Evolutionary conservation across 2,113 vertebrate species (phyloP).

Genomic region (Globicephala melas): DNA sequence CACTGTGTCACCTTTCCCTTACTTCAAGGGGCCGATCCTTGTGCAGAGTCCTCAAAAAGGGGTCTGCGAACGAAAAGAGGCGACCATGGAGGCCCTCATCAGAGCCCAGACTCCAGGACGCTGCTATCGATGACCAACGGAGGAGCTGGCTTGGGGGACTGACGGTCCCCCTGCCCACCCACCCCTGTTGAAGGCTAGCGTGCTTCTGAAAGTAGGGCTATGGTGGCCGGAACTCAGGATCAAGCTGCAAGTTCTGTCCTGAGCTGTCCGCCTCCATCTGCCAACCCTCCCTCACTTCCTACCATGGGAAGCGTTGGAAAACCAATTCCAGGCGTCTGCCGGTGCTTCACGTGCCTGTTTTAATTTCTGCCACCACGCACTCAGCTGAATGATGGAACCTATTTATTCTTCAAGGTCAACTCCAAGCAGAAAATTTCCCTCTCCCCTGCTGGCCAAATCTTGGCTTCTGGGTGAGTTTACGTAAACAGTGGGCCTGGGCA

Average conservation of each 20-base stretch:
- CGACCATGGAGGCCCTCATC: accelerated
- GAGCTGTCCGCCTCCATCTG: neutral
- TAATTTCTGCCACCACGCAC: neutral
- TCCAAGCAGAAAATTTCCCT: neutral
- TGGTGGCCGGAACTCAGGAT: neutral
- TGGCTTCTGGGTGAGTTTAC: neutral
- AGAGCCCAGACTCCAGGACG: neutral
- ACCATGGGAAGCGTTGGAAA: neutral
- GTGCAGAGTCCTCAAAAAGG: neutral
- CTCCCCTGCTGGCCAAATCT: neutral
- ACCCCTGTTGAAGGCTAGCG: neutral
- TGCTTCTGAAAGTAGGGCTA: neutral
- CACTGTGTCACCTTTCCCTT: accelerated
- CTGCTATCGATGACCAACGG: accelerated
- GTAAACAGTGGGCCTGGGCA: neutral
- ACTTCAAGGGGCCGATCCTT: neutral
- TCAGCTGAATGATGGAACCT: neutral
- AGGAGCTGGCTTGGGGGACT: accelerated
- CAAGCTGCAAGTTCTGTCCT: neutral
- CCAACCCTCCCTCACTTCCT: neutral
- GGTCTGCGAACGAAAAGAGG: neutral
- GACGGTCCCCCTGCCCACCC: accelerated
- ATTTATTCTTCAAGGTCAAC: neutral
- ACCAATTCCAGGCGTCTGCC: neutral
- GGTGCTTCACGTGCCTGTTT: neutral